Base-by-base conservation (phyloP, 2,888 invertebrate species). In the Punctoribates punctum region DNA sequence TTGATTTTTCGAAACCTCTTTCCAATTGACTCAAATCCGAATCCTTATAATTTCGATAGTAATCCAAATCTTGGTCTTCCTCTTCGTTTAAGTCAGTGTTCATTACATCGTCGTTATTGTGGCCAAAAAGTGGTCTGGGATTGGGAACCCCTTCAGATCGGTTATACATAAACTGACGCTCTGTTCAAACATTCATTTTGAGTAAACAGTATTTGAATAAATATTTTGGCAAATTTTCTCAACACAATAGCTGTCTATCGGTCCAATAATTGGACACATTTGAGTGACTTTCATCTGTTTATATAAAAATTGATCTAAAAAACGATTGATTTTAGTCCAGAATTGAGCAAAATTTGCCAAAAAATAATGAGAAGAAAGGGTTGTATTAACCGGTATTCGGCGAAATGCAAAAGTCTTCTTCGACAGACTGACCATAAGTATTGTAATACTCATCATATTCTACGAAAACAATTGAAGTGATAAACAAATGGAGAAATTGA, bases 381-480 rank as follows among this genome's bases (percentile, higher is more conserved):
- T 34, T 51, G 72, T 42, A 75, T 27, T 17, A 29, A 60, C 79
- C 79, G 38, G 80, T 80, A 48, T 75, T 57, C 4, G 79, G 81
- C 23, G 96, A 96, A 81, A 94, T 89, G 83, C 91, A 91, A 84
- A 89, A 91, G 83, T 94, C 94, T 15, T 96, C 96, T 84, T 96
- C 96, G 60, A 95, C 90, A 2, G 96, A 96, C 84, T 93, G 92
- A 15, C 96, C 96, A 83, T 94, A 96, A 77, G 93, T 89, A 86
- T 93, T 94, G 81, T 92, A 78, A 76, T 77, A 92, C 20, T 89
- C 91, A 82, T 95, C 95, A 83, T 92, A 95, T 82, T 96, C 96
- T 90, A 82, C 42, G 85, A 79, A 80, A 76, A 79, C 70, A 75
- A 60, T 57, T 38, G 9, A 54, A 29, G 17, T 57, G 8, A 8